Evolutionary conservation across 2,888 invertebrate species (phyloP), one percentile per base, ranked within the genome.

Genomic region (Xestobium rufovillosum): DNA sequence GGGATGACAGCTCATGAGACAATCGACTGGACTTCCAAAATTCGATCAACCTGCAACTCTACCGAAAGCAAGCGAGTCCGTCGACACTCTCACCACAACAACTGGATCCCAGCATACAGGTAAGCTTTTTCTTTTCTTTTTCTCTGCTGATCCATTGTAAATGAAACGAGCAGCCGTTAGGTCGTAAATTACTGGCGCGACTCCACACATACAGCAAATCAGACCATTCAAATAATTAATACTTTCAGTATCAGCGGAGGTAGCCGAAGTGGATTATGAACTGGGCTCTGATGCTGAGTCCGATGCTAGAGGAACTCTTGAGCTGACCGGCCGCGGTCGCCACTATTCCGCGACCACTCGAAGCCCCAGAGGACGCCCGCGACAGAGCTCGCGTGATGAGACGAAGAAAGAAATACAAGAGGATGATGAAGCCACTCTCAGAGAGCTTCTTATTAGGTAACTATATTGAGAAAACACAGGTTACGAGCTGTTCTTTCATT

Each of bases 361-460:
- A 60, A 59, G 57, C 61, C 60, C 57, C 60, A 56, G 56, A 54
- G 57, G 53, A 49, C 49, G 43, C 42, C 52, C 54, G 51, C 56
- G 48, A 49, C 59, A 57, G 57, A 72, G 72, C 71, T 78, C 78
- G 72, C 78, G 80, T 78, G 78, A 82, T 82, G 81, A 79, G 76
- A 77, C 80, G 80, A 73, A 78, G 76, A 80, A 81, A 73, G 85
- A 86, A 73, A 68, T 72, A 71, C 71, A 72, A 67, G 69, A 69
- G 64, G 57, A 56, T 45, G 88, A 89, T 79, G 88, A 89, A 77
- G 84, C 86, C 70, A 88, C 87, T 76, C 83, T 89, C 75, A 85
- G 87, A 78, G 86, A 88, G 81, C 80, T 89, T 77, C 86, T 89
- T 74, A 82, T 88, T 83, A 88, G 88, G 88, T 75, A 69, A 48